These are phyloP conservation scores for Prorops nasuta DNA, from an alignment of 1,140 invertebrate species.

Conservation along the genomic window DNA sequence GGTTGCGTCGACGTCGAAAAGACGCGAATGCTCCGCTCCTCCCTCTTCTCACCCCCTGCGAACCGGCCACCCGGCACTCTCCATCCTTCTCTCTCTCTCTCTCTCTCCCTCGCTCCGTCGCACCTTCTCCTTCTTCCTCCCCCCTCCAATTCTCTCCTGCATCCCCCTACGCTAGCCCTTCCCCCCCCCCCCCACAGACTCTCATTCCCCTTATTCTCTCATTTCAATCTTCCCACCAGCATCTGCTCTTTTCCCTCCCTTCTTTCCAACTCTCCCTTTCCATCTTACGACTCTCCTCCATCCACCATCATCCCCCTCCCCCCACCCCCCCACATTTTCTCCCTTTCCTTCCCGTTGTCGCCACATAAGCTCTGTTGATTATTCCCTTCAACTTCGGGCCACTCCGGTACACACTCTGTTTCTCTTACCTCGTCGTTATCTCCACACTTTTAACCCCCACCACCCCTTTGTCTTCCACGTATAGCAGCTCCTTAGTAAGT, in stretches of 20 bases:
- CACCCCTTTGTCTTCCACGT: too few relatives aligned
- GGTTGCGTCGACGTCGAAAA: conserved; percentile 52
- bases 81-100: not conserved
- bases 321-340: too few relatives aligned
- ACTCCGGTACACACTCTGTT: too few relatives aligned
- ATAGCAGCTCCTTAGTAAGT: too few relatives aligned
- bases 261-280: not conserved
- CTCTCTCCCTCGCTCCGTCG: not conserved
- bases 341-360: too few relatives aligned
- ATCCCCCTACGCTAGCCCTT: conserved; percentile 9
- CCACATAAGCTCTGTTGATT: too few relatives aligned
- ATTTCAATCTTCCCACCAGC: not conserved
- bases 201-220: not conserved
- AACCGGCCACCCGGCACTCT: not conserved
- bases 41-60: not conserved
- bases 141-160: conserved; percentile 10
- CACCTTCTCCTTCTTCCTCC: not conserved
- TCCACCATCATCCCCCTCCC: too few relatives aligned
- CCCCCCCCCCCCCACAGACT: conserved; percentile 7
- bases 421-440: too few relatives aligned
- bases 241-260: not conserved
- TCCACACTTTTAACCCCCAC: too few relatives aligned
- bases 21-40: conserved; percentile 29
- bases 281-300: not conserved
- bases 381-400: too few relatives aligned